Evolutionary conservation across 35 echinoderm and acorn worm species (phyloP).

Genomic region (Stichopus chloronotus): DNA sequence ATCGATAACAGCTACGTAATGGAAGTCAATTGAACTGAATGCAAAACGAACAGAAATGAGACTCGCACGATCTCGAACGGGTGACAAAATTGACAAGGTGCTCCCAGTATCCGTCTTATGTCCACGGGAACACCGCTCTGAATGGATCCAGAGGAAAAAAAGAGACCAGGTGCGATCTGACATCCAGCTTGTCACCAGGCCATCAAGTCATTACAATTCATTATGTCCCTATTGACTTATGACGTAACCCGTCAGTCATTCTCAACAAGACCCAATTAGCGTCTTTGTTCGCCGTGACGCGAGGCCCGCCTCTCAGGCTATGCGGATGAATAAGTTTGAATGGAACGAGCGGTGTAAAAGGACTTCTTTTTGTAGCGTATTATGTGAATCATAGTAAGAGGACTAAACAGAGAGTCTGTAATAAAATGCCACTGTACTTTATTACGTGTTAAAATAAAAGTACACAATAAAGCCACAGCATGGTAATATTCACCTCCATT

Average conservation of each 20-base stretch:
- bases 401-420: not conserved
- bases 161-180: constrained; percentile 60
- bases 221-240: constrained; percentile 86
- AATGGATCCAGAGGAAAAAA: not conserved
- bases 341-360: not conserved
- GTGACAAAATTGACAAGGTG: constrained; percentile 47
- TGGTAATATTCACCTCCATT: not conserved
- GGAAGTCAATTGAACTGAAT: constrained; percentile 5
- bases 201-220: constrained; percentile 95
- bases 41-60: constrained; percentile 8
- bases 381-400: constrained; percentile 11
- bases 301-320: constrained; percentile 41
- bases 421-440: constrained; percentile 41
- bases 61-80: not conserved
- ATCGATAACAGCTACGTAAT: not conserved
- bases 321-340: constrained; percentile 56
- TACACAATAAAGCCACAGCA: not conserved
- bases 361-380: constrained; percentile 45
- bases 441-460: not conserved
- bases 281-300: constrained; percentile 71
- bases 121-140: constrained; percentile 44
- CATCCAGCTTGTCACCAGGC: constrained; percentile 67
- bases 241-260: constrained; percentile 90
- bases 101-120: constrained; percentile 34
- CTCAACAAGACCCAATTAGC: constrained; percentile 90